Percentiles rank a stretch among this genome's conserved stretches.
These are phyloP conservation scores for Tapera naevia DNA, from an alignment of 2,797 vertebrate species.

Conservation along the genomic window DNA sequence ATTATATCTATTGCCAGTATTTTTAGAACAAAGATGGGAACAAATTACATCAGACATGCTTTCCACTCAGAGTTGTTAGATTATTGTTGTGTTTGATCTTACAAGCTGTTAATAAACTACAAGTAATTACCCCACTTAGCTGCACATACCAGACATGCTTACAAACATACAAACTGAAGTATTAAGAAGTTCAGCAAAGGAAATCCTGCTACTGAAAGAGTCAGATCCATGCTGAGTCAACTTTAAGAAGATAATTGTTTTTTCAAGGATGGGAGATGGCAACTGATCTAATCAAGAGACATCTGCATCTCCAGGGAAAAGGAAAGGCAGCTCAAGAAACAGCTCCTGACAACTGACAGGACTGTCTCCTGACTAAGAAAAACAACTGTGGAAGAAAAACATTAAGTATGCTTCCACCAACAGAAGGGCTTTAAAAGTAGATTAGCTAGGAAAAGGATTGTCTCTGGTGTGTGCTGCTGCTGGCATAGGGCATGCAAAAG, in stretches of 20 bases:
- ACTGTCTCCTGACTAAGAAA: background rate
- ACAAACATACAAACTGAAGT: background rate
- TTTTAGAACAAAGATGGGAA: background rate
- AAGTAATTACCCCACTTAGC: background rate
- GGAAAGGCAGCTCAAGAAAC: background rate
- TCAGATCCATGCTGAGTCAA: background rate
- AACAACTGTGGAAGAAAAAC: background rate
- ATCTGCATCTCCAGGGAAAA: background rate
- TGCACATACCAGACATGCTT: background rate
- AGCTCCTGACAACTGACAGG: background rate
- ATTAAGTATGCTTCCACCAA: background rate
- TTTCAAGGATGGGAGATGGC: background rate
- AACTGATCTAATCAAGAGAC: background rate
- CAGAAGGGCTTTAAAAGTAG: background rate
- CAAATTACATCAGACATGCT: background rate
- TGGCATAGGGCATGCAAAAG: rapidly evolving
- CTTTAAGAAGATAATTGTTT: background rate
- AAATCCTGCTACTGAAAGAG: background rate
- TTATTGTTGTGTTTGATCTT: background rate
- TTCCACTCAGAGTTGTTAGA: background rate
- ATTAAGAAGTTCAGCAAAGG: background rate
- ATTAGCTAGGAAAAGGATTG: background rate
- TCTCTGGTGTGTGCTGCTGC: background rate
- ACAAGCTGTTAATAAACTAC: background rate
- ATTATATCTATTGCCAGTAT: background rate